Evolutionary conservation across 2,888 invertebrate species (phyloP), one percentile per base, ranked within the genome.

Genomic region (Chloromyia formosa): DNA sequence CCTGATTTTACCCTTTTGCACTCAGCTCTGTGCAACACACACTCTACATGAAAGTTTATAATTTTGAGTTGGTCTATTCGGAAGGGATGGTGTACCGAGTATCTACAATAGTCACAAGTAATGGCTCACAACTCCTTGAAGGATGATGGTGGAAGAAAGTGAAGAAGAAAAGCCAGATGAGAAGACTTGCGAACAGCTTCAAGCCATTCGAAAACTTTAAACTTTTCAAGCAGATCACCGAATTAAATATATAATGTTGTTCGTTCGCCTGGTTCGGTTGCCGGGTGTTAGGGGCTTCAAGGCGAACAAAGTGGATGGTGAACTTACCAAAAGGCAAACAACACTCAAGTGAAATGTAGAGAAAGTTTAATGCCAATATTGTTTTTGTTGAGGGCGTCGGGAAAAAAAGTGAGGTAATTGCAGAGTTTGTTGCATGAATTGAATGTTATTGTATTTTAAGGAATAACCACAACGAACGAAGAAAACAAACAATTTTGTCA

Each of bases 151-250:
- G 16, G 27, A 35, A 35, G 27, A 35, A 35, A 35, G 27, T 7
- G 27, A 35, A 35, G 49, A 49, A 49, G 49, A 49, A 49, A 66
- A 66, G 40, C 10, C 35, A 27, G 62, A 62, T 62, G 62, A 40
- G 49, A 18, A 49, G 66, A 42, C n/a, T 40, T 64, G 62, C 14
- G 62, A 66, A 66, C 49, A 66, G 66, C 66, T 66, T 22, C 49
- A 22, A 45, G 66, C 66, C 22, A 66, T 66, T 66, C 42, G 49
- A 45, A 66, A 66, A 45, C 27, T 35, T 66, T 66, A 49, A 66
- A 66, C 49, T 66, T 66, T 66, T 49, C 66, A 20, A 66, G 49
- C 66, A n/a, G 66, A 66, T 66, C 66, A 66, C 45, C 5, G 66
- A 66, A 49, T 66, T 66, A 66, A 49, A 45, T 49, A 22, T 35